Evolutionary conservation across 92 coral and sea anemone species (phyloP).

Genomic region (Diadumene lineata): DNA sequence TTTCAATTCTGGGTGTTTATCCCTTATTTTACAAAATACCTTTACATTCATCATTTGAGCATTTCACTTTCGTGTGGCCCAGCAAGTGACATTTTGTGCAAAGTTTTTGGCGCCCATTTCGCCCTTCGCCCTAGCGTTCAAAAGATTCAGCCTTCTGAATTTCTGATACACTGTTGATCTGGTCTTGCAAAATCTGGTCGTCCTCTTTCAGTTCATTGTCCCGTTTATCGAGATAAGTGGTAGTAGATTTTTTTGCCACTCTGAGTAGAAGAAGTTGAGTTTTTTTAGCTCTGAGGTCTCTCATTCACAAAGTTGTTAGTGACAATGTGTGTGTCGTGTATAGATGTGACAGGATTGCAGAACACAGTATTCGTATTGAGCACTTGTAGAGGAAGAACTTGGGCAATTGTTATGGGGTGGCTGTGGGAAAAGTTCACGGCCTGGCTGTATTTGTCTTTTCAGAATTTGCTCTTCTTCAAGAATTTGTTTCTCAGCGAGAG

Average conservation of each 20-base stretch:
- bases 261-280: no score
- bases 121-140: slow-evolving; percentile 13
- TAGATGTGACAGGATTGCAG: not conserved
- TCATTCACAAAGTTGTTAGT: not conserved
- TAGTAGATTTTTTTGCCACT: not conserved
- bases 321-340: not conserved
- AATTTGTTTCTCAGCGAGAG: slow-evolving; percentile 30
- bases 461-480: slow-evolving; percentile 14
- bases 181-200: slow-evolving; percentile 8
- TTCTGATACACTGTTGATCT: slow-evolving; percentile 15
- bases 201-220: slow-evolving; percentile 39
- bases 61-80: slow-evolving; percentile 35
- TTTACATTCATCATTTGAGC: slow-evolving; percentile 24
- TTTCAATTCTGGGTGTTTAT: slow-evolving; percentile 42
- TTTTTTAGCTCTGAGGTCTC: no score
- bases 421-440: slow-evolving; percentile 11
- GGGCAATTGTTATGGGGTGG: slow-evolving; percentile 24
- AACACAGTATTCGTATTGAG: not conserved
- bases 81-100: slow-evolving; percentile 33
- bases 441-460: not conserved
- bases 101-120: slow-evolving; percentile 24
- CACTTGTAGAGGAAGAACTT: not conserved
- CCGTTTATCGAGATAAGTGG: slow-evolving; percentile 30
- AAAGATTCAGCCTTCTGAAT: slow-evolving; percentile 6
- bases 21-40: slow-evolving; percentile 20